Percentiles rank a stretch among this genome's conserved stretches.
Conservation (phyloP, 2,888 invertebrate genomes). For the Drosophila sordidula region DNA sequence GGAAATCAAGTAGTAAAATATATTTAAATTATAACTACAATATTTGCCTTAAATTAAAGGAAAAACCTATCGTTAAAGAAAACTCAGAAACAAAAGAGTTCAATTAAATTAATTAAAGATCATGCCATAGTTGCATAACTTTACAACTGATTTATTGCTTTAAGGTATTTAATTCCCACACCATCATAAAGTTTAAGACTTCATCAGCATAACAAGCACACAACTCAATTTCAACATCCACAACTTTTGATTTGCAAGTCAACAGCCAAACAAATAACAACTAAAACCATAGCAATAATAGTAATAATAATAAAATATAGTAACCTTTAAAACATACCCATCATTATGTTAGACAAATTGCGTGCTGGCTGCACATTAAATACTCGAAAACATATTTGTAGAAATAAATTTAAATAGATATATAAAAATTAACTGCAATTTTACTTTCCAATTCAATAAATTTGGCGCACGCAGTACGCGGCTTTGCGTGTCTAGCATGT, state of each 20-base stretch:
- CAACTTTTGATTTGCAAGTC: slow-evolving; percentile 51
- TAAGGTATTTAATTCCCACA: neutral
- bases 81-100: neutral
- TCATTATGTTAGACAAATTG: slow-evolving; percentile 63
- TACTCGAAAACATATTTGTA: slow-evolving; percentile 50
- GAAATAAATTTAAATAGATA: slow-evolving; percentile 71
- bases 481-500: slow-evolving; percentile 39
- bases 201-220: slow-evolving; percentile 17
- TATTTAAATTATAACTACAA: too few relatives aligned
- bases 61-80: too few relatives aligned
- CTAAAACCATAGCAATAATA: slow-evolving; percentile 20
- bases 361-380: slow-evolving; percentile 60
- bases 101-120: neutral
- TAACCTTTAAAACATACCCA: slow-evolving; percentile 38
- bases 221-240: slow-evolving; percentile 30
- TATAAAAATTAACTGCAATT: slow-evolving; percentile 60
- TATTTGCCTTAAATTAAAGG: too few relatives aligned
- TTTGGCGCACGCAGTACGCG: slow-evolving; percentile 63
- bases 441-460: slow-evolving; percentile 77
- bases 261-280: slow-evolving; percentile 37
- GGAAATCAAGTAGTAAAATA: too few relatives aligned
- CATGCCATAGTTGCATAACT: neutral
- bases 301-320: slow-evolving; percentile 28
- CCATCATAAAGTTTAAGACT: slow-evolving; percentile 1
- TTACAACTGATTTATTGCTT: neutral